Evolutionary conservation across 2,888 invertebrate genomes (phyloP), one percentile per base, ranked within the genome.

Genomic region (Hyppa rectilinea): DNA sequence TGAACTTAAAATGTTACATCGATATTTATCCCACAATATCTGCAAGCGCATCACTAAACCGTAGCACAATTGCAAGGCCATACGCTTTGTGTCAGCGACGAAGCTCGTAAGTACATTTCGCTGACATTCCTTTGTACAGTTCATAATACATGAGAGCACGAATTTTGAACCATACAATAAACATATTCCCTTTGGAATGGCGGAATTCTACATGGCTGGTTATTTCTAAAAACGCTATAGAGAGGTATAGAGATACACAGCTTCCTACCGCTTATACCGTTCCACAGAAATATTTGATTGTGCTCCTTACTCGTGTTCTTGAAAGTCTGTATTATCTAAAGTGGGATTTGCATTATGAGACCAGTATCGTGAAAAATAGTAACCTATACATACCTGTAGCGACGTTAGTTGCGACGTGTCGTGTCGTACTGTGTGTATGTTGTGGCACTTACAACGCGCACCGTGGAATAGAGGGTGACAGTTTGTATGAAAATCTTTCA

Each of bases 31-130:
- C 9, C 49, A 31, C 34, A 55, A 69, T 50, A 64, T 65, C n/a
- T 53, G 23, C 4, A 49, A 49, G 50, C 38, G 17, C 88, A 83
- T 69, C 90, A 82, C 89, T 91, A 81, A 49, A 58, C 56, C 56
- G 50, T 76, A 83, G 83, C 85, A 91, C 87, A 91, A 89, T 88
- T 85, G 87, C 84, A 84, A 86, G 87, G 87, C 87, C 88, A 77
- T 84, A 85, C 80, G 90, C 88, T 87, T 90, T 89, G 88, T 90
- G 76, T 58, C 36, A 65, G 69, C 74, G 71, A 71, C 71, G 82
- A 82, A 81, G 84, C 84, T 80, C 45, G 61, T 59, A 63, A 66
- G 80, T 84, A 83, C 83, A 88, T 87, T 85, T 84, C 75, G 47
- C 87, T 81, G 84, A 85, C 86, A 87, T 86, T 86, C 82, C 87